A percentile compares a stretch with the other conserved stretches of the same genome.
phyloP scores from a whole-genome alignment of 2,888 invertebrate genomes.

The Brachycybe producta region DNA sequence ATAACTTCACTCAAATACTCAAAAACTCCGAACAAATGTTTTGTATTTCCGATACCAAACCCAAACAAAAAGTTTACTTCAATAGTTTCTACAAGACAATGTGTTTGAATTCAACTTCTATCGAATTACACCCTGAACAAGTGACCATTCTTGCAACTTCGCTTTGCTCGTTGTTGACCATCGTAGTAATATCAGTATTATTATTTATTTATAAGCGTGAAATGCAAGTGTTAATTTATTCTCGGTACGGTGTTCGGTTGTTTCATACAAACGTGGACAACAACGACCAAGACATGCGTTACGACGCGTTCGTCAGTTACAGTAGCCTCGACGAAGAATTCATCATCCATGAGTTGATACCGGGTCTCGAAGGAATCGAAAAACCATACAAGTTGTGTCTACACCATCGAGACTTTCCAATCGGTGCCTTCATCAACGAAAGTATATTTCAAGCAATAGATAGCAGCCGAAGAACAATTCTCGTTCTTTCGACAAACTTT shows the following conservation, averaged over 20 bases:
- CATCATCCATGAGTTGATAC: constrained; percentile 68
- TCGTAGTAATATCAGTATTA: background rate
- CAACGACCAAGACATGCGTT: constrained; percentile 56
- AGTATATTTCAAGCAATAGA: constrained; percentile 77
- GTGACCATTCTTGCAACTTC: constrained; percentile 51
- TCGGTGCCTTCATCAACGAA: constrained; percentile 60
- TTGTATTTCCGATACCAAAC: constrained; percentile 43
- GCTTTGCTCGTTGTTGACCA: constrained; percentile 41
- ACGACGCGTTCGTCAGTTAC: constrained; percentile 82
- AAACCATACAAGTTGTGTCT: constrained; percentile 71
- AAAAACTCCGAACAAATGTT: constrained; percentile 41
- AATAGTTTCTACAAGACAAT: too few species aligned
- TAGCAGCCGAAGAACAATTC: constrained; percentile 67
- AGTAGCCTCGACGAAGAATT: constrained; percentile 76
- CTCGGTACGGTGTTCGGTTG: constrained; percentile 63
- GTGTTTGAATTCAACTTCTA: too few species aligned
- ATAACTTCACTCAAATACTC: constrained; percentile 48
- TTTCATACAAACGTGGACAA: constrained; percentile 49
- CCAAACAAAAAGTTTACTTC: too few species aligned
- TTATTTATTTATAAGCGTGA: constrained; percentile 1
- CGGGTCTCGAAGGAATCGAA: constrained; percentile 64
- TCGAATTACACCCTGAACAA: too few species aligned
- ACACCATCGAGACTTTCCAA: constrained; percentile 73
- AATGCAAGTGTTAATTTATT: constrained; percentile 66
- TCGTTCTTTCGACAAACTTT: constrained; percentile 76